Evolutionary conservation across 2,797 vertebrate genomes (phyloP).

Genomic region (Falco berigora): DNA sequence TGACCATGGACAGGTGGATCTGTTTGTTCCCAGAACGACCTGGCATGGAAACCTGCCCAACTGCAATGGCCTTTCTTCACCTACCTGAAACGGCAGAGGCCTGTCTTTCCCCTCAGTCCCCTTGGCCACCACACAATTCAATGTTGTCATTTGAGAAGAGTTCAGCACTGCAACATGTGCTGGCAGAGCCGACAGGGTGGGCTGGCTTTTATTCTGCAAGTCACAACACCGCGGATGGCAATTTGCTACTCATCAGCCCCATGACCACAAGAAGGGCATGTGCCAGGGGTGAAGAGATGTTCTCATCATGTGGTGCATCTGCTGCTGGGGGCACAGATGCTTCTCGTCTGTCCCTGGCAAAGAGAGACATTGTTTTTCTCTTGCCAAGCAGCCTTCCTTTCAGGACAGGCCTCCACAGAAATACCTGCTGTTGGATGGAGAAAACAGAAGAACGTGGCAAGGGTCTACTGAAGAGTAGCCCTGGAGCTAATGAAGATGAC

Average conservation of each 20-base stretch:
- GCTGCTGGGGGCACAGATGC: not conserved
- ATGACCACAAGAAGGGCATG: fast-evolving
- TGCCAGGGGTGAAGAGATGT: not conserved
- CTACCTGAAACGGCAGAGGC: not conserved
- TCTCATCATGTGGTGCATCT: not conserved
- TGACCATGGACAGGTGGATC: not conserved
- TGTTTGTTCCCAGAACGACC: not conserved
- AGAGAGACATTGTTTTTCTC: not conserved
- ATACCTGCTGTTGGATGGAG: not conserved
- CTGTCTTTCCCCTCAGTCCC: not conserved
- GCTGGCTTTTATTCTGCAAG: not conserved
- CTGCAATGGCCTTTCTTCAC: not conserved
- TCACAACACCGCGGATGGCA: not conserved
- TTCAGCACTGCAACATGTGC: not conserved
- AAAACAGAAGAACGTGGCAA: not conserved
- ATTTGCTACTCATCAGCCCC: not conserved
- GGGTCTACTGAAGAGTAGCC: not conserved
- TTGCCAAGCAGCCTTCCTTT: not conserved
- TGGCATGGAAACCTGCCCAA: not conserved
- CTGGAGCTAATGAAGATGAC: not conserved
- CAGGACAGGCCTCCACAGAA: not conserved
- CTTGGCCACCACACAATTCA: not conserved
- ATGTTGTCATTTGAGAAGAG: not conserved
- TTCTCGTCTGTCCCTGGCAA: not conserved
- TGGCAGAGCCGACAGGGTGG: not conserved